A percentile compares a stretch with the other conserved stretches of the same genome.
These are phyloP conservation scores for Oreochromis spilurus DNA, from an alignment of 2,113 vertebrate species.

Conservation along the genomic window DNA sequence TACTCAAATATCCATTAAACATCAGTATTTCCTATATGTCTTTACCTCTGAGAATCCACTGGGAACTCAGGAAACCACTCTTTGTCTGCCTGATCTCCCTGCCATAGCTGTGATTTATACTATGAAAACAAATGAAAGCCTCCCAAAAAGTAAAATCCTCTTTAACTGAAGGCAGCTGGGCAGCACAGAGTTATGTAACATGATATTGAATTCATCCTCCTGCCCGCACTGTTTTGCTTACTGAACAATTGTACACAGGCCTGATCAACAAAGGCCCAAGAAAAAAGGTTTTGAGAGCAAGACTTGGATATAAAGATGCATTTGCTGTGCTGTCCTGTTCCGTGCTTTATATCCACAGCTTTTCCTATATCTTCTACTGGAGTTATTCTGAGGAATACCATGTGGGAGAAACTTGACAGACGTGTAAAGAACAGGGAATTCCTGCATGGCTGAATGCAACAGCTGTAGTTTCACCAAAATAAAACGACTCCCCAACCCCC, in stretches of 20 bases:
- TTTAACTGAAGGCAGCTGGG: constrained; percentile 45
- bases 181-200: constrained; percentile 29
- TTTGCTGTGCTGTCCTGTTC: rapidly evolving
- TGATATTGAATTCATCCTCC: constrained; percentile 31
- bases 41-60: background rate
- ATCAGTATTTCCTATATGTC: background rate
- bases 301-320: background rate
- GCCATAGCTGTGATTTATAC: constrained; percentile 8
- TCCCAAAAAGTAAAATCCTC: constrained; percentile 6
- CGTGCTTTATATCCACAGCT: background rate
- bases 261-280: background rate
- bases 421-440: background rate
- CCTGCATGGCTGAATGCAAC: background rate
- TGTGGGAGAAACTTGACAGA: background rate
- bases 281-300: background rate
- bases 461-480: constrained; percentile 49
- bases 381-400: background rate
- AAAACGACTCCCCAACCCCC: background rate
- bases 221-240: background rate
- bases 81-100: background rate
- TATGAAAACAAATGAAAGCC: constrained; percentile 14
- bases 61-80: background rate
- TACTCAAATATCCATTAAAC: background rate
- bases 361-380: background rate
- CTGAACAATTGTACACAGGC: background rate